Evolutionary conservation across 1,140 invertebrate genomes (phyloP), one percentile per base, ranked within the genome.

Genomic region (Cydia strobilella): DNA sequence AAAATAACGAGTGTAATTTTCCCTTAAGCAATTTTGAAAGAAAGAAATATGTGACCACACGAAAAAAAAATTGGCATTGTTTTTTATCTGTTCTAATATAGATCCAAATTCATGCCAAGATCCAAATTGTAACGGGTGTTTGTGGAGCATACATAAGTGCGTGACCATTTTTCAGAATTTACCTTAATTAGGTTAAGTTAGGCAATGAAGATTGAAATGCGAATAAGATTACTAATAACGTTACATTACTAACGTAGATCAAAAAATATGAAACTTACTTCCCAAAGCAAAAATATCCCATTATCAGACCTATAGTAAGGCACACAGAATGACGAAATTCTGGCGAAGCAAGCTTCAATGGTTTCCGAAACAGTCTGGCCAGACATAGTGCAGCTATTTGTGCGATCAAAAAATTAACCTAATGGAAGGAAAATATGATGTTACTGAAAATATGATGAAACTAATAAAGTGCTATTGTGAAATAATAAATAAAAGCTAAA

Each of bases 231-330:
- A 39, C 3, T 51, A 51, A 20, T 51, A 20, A 35, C 25, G 12
- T 48, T 48, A 51, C 3, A 15, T n/a, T 45, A 72, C 5, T 39
- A 31, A 6, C n/a, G n/a, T 25, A 51, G 42, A 23, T 25, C 20
- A 72, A 72, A 51, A 72, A 72, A 25, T 23, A 75, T 74, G 62
- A 77, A 83, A 94, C 95, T 96, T 95, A 96, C 95, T 95, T 95
- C 93, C 97, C 97, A 93, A 97, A 98, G 92, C 97, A 97, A 92
- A 98, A 98, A 93, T 96, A 97, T 77, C 96, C 96, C 84, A 97
- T 95, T 75, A 94, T 87, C 81, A 98, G 93, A 71, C 97, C 97
- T 86, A 96, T 93, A 65, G 95, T 85, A 48, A 97, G 94, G 75
- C 96, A 96, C 84, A 96, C 96, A 73, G 94, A 93, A 93, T 97